Base-by-base conservation (phyloP, 1,140 invertebrate species). In the Medauroidea extradentata region DNA sequence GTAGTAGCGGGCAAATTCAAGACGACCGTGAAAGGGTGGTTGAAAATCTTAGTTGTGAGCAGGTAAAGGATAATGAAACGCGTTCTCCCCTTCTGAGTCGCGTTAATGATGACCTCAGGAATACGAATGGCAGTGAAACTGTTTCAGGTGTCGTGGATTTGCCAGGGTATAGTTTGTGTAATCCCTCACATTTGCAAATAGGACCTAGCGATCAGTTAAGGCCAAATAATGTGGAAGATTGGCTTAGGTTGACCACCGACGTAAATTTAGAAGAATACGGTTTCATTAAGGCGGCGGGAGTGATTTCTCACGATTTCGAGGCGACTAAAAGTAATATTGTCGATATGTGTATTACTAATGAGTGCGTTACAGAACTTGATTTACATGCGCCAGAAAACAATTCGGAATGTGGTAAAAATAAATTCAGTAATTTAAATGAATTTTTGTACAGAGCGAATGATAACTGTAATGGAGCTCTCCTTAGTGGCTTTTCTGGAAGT, bases 181-280 rank as follows among this genome's bases (percentile, higher is more conserved):
- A 49, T 16, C 9, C 29, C 44, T 23, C 56, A 16, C 41, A 41
- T n/a, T 25, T 53, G 8, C 56, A 59, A 42, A 29, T 60, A 53
- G 69, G 25, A 70, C 70, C 4, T 67, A 73, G 57, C 57, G 73
- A 19, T 62, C 68, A 5, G 68, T 69, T 18, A 69, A 71, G 23
- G 11, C 29, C 29, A 7, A 34, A 34, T 34, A 34, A 75, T 72
- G 56, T 52, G 71, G 23, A 68, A 60, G 25, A 63, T 74, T 14
- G 66, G 67, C 24, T 74, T 71, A 19, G 72, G 75, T 60, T 66
- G 70, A 3, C 64, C 74, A 27, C 62, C 74, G 0, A 66, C 67
- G 9, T 72, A 75, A 29, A 19, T 77, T 5, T 67, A 71, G 11
- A 67, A 53, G 44, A 73, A 75, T 8, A 74, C 74, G 23, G 44